phyloP scores from a whole-genome alignment of 2,888 invertebrate species.

The Apomyelois bistriatella region DNA sequence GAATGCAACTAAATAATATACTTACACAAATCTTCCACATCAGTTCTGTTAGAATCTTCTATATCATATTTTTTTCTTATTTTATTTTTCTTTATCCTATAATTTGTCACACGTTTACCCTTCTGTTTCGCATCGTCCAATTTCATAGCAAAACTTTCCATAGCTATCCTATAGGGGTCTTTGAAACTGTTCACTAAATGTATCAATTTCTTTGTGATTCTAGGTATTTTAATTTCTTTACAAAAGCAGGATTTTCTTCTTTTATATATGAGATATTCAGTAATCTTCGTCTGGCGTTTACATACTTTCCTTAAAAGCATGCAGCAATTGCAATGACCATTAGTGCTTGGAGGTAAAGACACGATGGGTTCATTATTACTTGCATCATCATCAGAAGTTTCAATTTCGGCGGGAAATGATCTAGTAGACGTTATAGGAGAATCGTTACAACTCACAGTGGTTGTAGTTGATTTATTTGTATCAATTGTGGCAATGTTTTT shows the following conservation, averaged over 20 bases:
- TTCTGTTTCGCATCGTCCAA: slow-evolving; percentile 20
- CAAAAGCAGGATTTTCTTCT: slow-evolving; percentile 42
- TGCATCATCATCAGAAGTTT: not conserved
- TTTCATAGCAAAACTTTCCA: slow-evolving; percentile 31
- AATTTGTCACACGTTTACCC: slow-evolving; percentile 13
- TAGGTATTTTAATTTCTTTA: slow-evolving; percentile 39
- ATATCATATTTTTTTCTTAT: not conserved
- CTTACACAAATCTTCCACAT: slow-evolving; percentile 3
- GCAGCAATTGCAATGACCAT: slow-evolving; percentile 57
- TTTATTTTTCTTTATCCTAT: not conserved
- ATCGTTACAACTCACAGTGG: slow-evolving; percentile 4
- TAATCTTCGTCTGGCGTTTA: slow-evolving; percentile 48
- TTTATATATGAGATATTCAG: slow-evolving; percentile 47
- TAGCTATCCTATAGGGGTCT: slow-evolving; percentile 27
- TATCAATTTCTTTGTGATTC: slow-evolving; percentile 48
- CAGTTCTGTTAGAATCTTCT: not conserved
- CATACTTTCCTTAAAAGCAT: slow-evolving; percentile 42
- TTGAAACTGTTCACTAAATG: slow-evolving; percentile 47
- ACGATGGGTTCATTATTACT: not conserved
- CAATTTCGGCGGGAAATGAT: not conserved
- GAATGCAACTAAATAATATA: not conserved
- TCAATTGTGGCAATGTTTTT: not conserved
- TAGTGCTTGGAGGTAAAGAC: no score
- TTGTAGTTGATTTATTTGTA: not conserved
- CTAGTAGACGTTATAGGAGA: slow-evolving; percentile 4